phyloP scores from a whole-genome alignment of 2,113 vertebrate genomes.

The Pandion haliaetus region DNA sequence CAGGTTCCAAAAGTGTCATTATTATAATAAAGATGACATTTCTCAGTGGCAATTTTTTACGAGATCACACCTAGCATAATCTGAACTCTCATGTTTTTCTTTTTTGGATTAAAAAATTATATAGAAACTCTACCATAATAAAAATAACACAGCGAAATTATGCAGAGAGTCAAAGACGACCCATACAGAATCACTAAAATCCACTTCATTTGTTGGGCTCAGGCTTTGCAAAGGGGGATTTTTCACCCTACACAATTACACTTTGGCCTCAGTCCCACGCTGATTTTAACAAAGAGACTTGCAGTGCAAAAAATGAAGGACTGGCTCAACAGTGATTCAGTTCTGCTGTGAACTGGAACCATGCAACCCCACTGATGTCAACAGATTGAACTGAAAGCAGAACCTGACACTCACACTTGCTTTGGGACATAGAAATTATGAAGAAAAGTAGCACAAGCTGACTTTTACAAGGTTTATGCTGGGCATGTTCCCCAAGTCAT shows the following conservation, averaged over 20 bases:
- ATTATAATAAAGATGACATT: not conserved
- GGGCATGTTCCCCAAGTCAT: not conserved
- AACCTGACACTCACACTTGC: not conserved
- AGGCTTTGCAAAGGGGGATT: not conserved
- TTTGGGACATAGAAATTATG: not conserved
- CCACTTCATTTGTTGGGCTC: not conserved
- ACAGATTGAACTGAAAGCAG: not conserved
- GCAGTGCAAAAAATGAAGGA: not conserved
- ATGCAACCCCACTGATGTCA: not conserved
- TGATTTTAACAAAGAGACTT: not conserved
- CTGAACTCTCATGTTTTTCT: not conserved
- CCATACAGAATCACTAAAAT: not conserved
- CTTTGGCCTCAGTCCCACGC: not conserved
- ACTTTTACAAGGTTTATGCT: not conserved
- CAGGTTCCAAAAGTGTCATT: not conserved
- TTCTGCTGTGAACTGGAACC: not conserved
- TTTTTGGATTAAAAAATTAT: not conserved
- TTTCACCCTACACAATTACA: not conserved
- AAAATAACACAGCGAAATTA: not conserved
- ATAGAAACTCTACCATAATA: not conserved
- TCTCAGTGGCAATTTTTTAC: constrained; percentile 3
- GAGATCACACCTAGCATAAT: not conserved
- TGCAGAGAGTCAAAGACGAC: not conserved
- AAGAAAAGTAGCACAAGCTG: not conserved
- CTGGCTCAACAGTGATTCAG: not conserved